Evolutionary conservation across 1,140 invertebrate genomes (phyloP).

Genomic region (Helicoverpa zea): DNA sequence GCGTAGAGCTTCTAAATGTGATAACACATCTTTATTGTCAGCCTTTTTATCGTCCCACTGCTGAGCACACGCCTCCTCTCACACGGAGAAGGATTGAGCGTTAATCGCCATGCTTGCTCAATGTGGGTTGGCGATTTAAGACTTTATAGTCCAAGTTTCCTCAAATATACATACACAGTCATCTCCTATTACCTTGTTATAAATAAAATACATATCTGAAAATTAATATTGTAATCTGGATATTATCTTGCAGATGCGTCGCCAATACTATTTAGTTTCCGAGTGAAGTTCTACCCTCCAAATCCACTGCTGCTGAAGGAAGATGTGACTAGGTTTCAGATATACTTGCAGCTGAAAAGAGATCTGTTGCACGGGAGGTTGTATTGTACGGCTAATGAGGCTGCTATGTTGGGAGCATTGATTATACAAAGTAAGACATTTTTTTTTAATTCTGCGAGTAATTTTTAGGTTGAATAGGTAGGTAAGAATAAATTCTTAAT

Average conservation of each 20-base stretch:
- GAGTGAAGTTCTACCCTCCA: slow-evolving; percentile 97
- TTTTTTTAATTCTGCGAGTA: neutral
- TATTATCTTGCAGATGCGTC: slow-evolving; percentile 90
- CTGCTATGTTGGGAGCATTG: slow-evolving; percentile 95
- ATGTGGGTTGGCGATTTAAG: too few species aligned
- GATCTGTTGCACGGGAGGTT: slow-evolving; percentile 97
- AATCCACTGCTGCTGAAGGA: slow-evolving; percentile 94
- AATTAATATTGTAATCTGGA: slow-evolving; percentile 27
- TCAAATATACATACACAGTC: too few species aligned
- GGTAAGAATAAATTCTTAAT: too few species aligned
- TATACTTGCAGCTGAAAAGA: slow-evolving; percentile 97
- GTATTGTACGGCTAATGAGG: slow-evolving; percentile 96
- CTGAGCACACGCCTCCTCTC: too few species aligned
- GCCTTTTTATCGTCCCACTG: too few species aligned
- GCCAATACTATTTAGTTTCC: slow-evolving; percentile 96
- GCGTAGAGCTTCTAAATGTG: too few species aligned
- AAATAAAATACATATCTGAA: neutral
- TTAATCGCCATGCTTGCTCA: too few species aligned
- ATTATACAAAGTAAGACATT: slow-evolving; percentile 95
- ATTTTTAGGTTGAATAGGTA: too few species aligned
- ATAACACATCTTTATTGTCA: too few species aligned
- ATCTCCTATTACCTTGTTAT: too few species aligned
- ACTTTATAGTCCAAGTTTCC: too few species aligned
- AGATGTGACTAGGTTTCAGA: slow-evolving; percentile 96
- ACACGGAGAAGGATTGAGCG: too few species aligned